Percentiles rank a stretch among this genome's conserved stretches.
Conservation (phyloP, 1,140 invertebrate species). For the Wasmannia auropunctata region DNA sequence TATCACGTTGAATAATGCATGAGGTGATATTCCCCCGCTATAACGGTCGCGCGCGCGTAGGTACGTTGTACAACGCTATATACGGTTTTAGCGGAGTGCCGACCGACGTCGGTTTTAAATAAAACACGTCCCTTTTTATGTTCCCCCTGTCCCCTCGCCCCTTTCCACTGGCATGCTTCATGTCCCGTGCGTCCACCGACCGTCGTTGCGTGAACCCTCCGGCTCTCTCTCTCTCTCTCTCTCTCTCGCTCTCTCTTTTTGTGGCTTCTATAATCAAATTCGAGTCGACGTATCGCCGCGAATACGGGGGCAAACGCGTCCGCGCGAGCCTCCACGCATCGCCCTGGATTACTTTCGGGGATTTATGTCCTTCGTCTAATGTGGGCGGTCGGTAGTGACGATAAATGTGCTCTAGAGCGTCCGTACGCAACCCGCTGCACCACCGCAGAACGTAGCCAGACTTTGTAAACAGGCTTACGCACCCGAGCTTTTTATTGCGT, state of each 20-base stretch:
- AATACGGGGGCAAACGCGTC: conserved; percentile 17
- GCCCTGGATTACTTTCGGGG: conserved; percentile 55
- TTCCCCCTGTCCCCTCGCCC: conserved; percentile 9
- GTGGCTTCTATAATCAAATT: conserved; percentile 64
- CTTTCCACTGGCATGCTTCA: too few relatives aligned
- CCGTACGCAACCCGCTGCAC: conserved; percentile 24
- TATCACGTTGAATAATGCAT: conserved; percentile 72
- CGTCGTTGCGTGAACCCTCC: conserved; percentile 35
- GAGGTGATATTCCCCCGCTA: conserved; percentile 62
- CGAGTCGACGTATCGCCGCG: conserved; percentile 63
- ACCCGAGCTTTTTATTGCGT: conserved; percentile 56
- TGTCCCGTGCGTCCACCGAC: neutral
- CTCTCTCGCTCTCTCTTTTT: neutral
- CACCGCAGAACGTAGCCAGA: conserved; percentile 30
- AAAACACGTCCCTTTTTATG: conserved; percentile 54
- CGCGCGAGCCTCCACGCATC: conserved; percentile 18
- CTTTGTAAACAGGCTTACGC: conserved; percentile 63
- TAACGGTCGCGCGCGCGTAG: conserved; percentile 43
- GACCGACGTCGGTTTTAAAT: conserved; percentile 54
- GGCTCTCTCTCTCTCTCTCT: neutral
- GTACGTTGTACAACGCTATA: conserved; percentile 38
- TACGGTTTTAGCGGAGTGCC: conserved; percentile 30
- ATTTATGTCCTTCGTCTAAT: conserved; percentile 64
- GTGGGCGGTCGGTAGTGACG: conserved; percentile 53
- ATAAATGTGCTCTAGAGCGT: conserved; percentile 35